These are phyloP conservation scores for Helicorthomorpha holstii DNA, from an alignment of 1,140 invertebrate species.

Conservation along the genomic window DNA sequence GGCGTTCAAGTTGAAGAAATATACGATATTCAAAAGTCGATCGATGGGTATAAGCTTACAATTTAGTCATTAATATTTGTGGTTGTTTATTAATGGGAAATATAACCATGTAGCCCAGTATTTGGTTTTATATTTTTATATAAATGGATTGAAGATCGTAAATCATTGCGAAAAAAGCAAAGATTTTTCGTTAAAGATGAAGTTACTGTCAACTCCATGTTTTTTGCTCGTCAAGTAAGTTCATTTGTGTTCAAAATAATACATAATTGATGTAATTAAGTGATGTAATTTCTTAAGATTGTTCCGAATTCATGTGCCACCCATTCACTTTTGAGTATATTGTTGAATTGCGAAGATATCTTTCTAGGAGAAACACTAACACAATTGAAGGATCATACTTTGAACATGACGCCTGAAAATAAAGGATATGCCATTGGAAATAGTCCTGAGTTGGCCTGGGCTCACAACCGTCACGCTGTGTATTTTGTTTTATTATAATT, in stretches of 20 bases:
- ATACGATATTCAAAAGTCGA: conserved; percentile 86
- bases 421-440: conserved; percentile 92
- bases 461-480: conserved; percentile 88
- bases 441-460: conserved; percentile 83
- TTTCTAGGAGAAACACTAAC: conserved; percentile 74
- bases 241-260: background rate
- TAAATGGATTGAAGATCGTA: conserved; percentile 88
- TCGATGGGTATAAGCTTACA: conserved; percentile 45
- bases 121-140: conserved; percentile 95
- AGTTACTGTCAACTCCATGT: conserved; percentile 85
- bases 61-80: background rate
- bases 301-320: conserved; percentile 96
- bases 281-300: conserved; percentile 42
- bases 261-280: no score
- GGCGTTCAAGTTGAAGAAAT: conserved; percentile 95
- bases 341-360: conserved; percentile 80
- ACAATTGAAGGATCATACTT: conserved; percentile 71
- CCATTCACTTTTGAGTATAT: conserved; percentile 80
- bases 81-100: conserved; percentile 1
- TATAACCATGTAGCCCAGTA: conserved; percentile 38
- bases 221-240: conserved; percentile 76
- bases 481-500: no score
- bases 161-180: conserved; percentile 79
- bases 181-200: conserved; percentile 87
- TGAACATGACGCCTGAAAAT: conserved; percentile 76